Percentiles rank a stretch among this genome's conserved stretches.
phyloP scores from a whole-genome alignment of 2,888 invertebrate genomes.

The Tachina lurida region DNA sequence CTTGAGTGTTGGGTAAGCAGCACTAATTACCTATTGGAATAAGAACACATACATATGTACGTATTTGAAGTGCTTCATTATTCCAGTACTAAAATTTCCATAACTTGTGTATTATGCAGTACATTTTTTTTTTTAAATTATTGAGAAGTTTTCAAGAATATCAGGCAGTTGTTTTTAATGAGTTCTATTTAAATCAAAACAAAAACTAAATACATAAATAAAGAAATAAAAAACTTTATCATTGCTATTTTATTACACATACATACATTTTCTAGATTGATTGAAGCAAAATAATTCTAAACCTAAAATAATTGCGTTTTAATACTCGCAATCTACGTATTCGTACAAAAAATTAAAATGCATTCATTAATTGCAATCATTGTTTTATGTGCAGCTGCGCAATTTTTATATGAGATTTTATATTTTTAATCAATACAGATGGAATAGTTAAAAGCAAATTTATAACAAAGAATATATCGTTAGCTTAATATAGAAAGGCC shows the following conservation, averaged over 20 bases:
- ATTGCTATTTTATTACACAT: background rate
- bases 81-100: too few relatives aligned
- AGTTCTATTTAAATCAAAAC: background rate
- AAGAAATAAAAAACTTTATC: too few relatives aligned
- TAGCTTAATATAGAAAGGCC: too few relatives aligned
- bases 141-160: too few relatives aligned
- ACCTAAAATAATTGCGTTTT: slow-evolving; percentile 27
- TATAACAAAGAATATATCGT: background rate
- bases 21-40: too few relatives aligned
- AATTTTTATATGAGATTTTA: slow-evolving; percentile 17
- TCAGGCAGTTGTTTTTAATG: too few relatives aligned
- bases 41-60: too few relatives aligned
- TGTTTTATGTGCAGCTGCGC: slow-evolving; percentile 36
- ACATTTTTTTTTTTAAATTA: too few relatives aligned
- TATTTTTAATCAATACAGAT: background rate
- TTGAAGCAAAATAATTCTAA: slow-evolving; percentile 1
- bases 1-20: too few relatives aligned
- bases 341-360: background rate
- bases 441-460: background rate
- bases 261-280: background rate
- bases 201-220: background rate
- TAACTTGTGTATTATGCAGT: too few relatives aligned
- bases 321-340: slow-evolving; percentile 15
- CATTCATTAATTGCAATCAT: slow-evolving; percentile 22
- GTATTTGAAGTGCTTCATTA: too few relatives aligned